A percentile compares a stretch with the other conserved stretches of the same genome.
Evolutionary conservation across 2,797 vertebrate genomes (phyloP).

Genomic region (Limosa lapponica): DNA sequence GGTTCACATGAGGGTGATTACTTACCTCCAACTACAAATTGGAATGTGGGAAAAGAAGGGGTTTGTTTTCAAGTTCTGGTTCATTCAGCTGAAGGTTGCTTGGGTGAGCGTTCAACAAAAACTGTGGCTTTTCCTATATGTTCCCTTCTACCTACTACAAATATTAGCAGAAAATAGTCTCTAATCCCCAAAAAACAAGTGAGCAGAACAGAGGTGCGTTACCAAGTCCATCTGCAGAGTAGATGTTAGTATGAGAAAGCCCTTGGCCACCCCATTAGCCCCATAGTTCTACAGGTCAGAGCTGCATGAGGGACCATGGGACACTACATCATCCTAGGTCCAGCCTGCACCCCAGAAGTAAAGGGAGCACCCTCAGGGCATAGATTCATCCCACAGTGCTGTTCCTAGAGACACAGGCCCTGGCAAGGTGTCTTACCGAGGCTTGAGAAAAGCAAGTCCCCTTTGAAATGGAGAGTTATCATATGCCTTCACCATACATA

Average conservation of each 20-base stretch:
- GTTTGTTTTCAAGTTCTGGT: slow-evolving; percentile 4
- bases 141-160: slow-evolving; percentile 33
- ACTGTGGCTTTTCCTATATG: background rate
- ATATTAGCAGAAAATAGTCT: slow-evolving; percentile 17
- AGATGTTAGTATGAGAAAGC: slow-evolving; percentile 88
- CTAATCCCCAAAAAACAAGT: background rate
- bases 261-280: slow-evolving; percentile 78
- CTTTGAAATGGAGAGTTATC: background rate
- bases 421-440: background rate
- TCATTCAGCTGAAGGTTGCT: slow-evolving; percentile 42
- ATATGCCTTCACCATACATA: rapidly evolving
- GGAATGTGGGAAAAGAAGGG: background rate
- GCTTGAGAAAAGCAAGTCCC: background rate
- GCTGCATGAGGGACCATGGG: slow-evolving; percentile 47
- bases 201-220: slow-evolving; percentile 45
- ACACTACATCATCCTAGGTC: slow-evolving; percentile 54
- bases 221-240: slow-evolving; percentile 93
- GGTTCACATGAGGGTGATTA: background rate
- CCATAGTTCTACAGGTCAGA: slow-evolving; percentile 88
- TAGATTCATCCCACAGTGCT: background rate
- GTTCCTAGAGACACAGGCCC: background rate
- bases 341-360: slow-evolving; percentile 3
- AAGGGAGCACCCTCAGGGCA: background rate
- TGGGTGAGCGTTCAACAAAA: slow-evolving; percentile 24
- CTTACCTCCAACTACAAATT: slow-evolving; percentile 32